phyloP scores from a whole-genome alignment of 2,797 vertebrate genomes.

The Sebastes melanostomus region DNA sequence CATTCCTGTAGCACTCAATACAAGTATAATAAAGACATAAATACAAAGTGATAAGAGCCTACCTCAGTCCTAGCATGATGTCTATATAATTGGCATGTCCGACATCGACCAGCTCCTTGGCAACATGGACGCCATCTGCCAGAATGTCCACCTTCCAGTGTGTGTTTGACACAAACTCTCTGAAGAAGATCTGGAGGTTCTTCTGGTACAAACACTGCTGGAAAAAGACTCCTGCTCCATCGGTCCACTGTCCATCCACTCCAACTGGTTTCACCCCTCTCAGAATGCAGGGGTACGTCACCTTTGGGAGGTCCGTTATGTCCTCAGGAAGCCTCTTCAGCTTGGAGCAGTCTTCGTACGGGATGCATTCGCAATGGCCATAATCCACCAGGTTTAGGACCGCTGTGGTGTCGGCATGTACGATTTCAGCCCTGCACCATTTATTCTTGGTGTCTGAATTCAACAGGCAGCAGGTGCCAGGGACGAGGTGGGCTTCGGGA shows the following conservation, averaged over 20 bases:
- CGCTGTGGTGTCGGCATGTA: slow-evolving; percentile 55
- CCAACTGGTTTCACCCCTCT: slow-evolving; percentile 76
- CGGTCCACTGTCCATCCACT: slow-evolving; percentile 78
- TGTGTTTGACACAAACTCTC: slow-evolving; percentile 70
- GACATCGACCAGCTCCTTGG: slow-evolving; percentile 77
- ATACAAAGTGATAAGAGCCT: background rate
- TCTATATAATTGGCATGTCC: slow-evolving; percentile 75
- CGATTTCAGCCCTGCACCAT: slow-evolving; percentile 88
- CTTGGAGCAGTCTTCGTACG: slow-evolving; percentile 61
- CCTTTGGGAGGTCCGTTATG: slow-evolving; percentile 76
- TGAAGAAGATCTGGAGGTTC: slow-evolving; percentile 82
- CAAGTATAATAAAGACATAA: too few relatives aligned
- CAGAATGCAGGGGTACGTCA: slow-evolving; percentile 84
- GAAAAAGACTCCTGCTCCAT: slow-evolving; percentile 82
- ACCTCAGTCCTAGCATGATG: slow-evolving; percentile 64
- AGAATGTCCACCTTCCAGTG: slow-evolving; percentile 85
- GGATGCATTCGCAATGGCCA: slow-evolving; percentile 76
- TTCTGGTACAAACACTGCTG: slow-evolving; percentile 79
- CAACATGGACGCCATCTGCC: slow-evolving; percentile 69
- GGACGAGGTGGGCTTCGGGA: slow-evolving; percentile 67
- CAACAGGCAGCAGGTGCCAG: slow-evolving; percentile 83
- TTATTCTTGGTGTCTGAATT: slow-evolving; percentile 73
- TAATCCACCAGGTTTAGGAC: slow-evolving; percentile 85
- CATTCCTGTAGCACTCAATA: too few relatives aligned
- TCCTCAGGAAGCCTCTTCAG: slow-evolving; percentile 83